Percentiles rank a stretch among this genome's conserved stretches.
Evolutionary conservation across 2,113 vertebrate species (phyloP).

Genomic region (Ciconia maguari): DNA sequence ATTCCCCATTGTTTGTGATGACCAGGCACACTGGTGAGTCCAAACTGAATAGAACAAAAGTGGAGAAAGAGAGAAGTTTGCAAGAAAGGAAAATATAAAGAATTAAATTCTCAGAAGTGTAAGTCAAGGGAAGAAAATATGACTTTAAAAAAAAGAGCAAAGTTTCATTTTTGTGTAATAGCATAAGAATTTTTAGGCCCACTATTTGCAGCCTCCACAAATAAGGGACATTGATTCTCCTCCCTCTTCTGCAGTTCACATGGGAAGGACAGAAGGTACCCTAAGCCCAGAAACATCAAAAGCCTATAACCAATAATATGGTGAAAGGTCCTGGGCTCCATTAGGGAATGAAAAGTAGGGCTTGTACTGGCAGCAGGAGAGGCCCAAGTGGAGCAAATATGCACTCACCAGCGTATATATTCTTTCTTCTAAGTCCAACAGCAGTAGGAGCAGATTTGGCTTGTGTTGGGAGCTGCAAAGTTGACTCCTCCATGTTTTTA

Average conservation of each 20-base stretch:
- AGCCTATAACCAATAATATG: neutral
- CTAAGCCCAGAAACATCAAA: neutral
- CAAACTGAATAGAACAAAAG: neutral
- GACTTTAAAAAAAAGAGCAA: neutral
- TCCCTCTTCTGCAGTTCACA: neutral
- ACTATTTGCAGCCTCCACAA: neutral
- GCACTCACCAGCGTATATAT: neutral
- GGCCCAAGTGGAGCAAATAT: neutral
- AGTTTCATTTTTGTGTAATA: neutral
- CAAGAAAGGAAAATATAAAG: neutral
- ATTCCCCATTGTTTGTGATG: neutral
- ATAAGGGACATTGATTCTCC: neutral
- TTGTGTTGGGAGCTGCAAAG: neutral
- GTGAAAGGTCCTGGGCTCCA: neutral
- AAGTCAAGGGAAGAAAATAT: neutral
- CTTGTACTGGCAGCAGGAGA: neutral
- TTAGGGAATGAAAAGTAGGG: neutral
- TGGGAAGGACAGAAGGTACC: neutral
- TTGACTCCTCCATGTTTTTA: neutral
- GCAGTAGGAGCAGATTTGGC: neutral
- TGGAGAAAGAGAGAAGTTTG: neutral
- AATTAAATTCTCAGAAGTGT: neutral
- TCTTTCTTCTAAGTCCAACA: neutral
- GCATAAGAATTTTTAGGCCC: neutral
- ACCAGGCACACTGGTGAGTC: neutral